These are phyloP conservation scores for Stramonita haemastoma DNA, from an alignment of 2,888 invertebrate species.

Conservation along the genomic window DNA sequence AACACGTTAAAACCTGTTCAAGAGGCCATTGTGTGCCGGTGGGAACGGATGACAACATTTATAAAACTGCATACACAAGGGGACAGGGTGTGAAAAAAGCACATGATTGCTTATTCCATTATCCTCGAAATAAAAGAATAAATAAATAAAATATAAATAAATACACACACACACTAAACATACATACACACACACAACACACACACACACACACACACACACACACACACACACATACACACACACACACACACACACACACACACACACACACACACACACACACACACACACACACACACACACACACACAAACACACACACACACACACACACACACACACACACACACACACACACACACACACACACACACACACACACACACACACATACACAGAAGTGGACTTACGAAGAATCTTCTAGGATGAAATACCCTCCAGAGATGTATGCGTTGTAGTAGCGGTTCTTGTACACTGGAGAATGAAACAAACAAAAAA, in stretches of 20 bases:
- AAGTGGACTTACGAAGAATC: constrained; percentile 43
- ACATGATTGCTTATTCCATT: too few relatives aligned
- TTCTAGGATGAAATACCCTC: constrained; percentile 42
- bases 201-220: constrained; percentile 10
- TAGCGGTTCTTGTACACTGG: constrained; percentile 48
- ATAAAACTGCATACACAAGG: too few relatives aligned
- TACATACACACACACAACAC: constrained; percentile 21
- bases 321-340: constrained; percentile 27
- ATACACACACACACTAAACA: neutral
- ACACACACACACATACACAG: neutral
- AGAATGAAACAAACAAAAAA: neutral
- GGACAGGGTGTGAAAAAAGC: too few relatives aligned
- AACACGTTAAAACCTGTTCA: too few relatives aligned
- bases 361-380: too few relatives aligned
- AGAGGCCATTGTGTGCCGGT: too few relatives aligned
- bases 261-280: constrained; percentile 22
- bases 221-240: constrained; percentile 15
- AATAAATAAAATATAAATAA: too few relatives aligned
- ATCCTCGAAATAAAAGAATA: too few relatives aligned
- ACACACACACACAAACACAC: constrained; percentile 24
- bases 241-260: constrained; percentile 22
- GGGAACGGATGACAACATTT: too few relatives aligned
- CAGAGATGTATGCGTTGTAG: constrained; percentile 45
- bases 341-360: too few relatives aligned
- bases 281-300: constrained; percentile 21